Conservation (phyloP, 1,140 invertebrate species). For the Cyclargus thomasi region DNA sequence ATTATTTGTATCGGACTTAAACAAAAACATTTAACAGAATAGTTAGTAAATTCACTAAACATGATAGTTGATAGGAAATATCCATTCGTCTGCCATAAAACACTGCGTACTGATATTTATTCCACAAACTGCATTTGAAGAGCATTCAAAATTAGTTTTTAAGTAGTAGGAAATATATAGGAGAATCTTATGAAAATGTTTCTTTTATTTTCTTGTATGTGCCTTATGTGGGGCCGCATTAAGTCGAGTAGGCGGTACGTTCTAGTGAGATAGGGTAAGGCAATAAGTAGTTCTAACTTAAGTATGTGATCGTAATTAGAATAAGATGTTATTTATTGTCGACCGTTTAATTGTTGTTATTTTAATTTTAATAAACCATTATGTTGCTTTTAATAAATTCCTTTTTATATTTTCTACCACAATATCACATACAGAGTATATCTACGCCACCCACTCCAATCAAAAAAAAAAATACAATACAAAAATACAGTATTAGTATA, state of each 20-base stretch:
- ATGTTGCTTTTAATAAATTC: conserved; percentile 3
- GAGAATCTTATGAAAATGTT: conserved; percentile 1
- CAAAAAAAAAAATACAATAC: no score
- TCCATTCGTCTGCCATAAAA: neutral
- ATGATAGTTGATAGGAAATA: neutral
- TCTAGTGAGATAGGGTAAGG: conserved; percentile 46
- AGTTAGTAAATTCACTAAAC: neutral
- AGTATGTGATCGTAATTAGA: neutral
- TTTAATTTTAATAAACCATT: conserved; percentile 5
- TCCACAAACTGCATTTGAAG: conserved; percentile 1
- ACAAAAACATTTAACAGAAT: no score
- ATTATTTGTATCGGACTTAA: neutral
- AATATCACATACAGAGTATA: no score
- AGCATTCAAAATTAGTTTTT: neutral
- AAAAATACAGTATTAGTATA: no score
- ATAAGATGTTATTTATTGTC: conserved; percentile 6
- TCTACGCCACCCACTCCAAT: no score
- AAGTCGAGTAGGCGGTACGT: conserved; percentile 24
- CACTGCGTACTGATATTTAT: neutral
- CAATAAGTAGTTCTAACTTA: conserved; percentile 18
- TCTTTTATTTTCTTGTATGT: conserved; percentile 1
- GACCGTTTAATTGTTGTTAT: conserved; percentile 9
- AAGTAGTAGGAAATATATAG: neutral
- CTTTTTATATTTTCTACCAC: conserved; percentile 3
- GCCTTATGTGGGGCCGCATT: conserved; percentile 16